Evolutionary conservation across 2,888 invertebrate genomes (phyloP).

Genomic region (Labia minor): DNA sequence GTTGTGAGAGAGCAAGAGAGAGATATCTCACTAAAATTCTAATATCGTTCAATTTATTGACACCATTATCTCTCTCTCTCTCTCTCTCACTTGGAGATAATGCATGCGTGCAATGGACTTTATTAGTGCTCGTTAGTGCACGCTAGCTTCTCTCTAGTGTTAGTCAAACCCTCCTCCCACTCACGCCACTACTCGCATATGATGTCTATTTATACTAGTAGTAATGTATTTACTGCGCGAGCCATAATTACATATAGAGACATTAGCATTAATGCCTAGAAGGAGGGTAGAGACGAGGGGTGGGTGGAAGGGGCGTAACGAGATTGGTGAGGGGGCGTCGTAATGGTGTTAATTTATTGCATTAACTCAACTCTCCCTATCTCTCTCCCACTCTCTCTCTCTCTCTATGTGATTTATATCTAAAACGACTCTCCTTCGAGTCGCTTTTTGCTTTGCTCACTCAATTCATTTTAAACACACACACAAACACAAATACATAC

Average conservation of each 20-base stretch:
- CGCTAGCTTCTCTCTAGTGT: background rate
- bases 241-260: constrained; percentile 13
- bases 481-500: too few relatives aligned
- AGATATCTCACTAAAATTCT: background rate
- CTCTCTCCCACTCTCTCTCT: too few relatives aligned
- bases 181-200: background rate
- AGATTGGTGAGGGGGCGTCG: background rate
- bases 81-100: background rate
- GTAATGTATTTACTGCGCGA: constrained; percentile 13
- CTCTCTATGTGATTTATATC: background rate
- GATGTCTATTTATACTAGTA: constrained; percentile 13
- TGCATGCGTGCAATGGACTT: constrained; percentile 13
- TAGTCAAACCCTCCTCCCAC: background rate
- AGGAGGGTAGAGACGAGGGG: background rate
- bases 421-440: background rate
- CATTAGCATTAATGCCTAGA: background rate
- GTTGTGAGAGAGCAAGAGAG: background rate
- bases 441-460: background rate
- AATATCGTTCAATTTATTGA: background rate
- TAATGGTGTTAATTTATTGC: constrained; percentile 7
- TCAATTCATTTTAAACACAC: too few relatives aligned
- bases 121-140: constrained; percentile 13
- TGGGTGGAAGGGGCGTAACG: background rate
- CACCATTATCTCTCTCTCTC: background rate
- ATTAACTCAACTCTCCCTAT: background rate